Conservation (phyloP, 2,888 invertebrate genomes). For the Keiferia lycopersicella region DNA sequence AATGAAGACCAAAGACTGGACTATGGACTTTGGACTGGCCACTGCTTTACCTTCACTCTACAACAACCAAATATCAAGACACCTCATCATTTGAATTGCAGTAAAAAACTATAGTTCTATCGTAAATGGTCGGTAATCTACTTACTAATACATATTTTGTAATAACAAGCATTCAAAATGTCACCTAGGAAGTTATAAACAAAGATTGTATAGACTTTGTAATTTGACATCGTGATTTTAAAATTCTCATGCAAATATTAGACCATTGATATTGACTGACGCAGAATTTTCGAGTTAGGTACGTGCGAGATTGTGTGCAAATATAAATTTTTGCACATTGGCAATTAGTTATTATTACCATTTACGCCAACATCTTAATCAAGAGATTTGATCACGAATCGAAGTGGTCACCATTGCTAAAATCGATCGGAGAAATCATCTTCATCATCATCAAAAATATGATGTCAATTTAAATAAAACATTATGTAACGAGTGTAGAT, state of each 20-base stretch:
- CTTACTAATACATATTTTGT: not conserved
- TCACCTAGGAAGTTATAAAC: not conserved
- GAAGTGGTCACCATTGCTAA: too few species aligned
- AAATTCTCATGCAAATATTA: conserved; percentile 1
- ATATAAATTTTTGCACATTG: conserved; percentile 8
- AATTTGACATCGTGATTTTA: not conserved
- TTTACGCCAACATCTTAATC: not conserved
- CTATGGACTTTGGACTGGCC: conserved; percentile 1
- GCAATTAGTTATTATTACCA: too few species aligned
- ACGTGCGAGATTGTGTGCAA: conserved; percentile 11
- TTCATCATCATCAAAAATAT: too few species aligned
- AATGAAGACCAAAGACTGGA: not conserved
- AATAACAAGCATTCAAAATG: not conserved
- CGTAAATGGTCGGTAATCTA: not conserved
- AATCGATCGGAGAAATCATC: too few species aligned
- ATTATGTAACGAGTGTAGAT: not conserved
- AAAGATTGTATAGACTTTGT: not conserved
- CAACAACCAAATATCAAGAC: not conserved
- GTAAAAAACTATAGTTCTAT: not conserved
- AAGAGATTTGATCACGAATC: too few species aligned
- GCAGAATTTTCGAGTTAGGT: conserved; percentile 8
- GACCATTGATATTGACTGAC: not conserved
- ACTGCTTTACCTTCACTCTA: not conserved
- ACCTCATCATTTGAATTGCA: not conserved
- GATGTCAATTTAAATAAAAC: too few species aligned